A percentile compares a stretch with the other conserved stretches of the same genome.
These are phyloP conservation scores for Solea solea DNA, from an alignment of 2,113 vertebrate species.

Conservation along the genomic window DNA sequence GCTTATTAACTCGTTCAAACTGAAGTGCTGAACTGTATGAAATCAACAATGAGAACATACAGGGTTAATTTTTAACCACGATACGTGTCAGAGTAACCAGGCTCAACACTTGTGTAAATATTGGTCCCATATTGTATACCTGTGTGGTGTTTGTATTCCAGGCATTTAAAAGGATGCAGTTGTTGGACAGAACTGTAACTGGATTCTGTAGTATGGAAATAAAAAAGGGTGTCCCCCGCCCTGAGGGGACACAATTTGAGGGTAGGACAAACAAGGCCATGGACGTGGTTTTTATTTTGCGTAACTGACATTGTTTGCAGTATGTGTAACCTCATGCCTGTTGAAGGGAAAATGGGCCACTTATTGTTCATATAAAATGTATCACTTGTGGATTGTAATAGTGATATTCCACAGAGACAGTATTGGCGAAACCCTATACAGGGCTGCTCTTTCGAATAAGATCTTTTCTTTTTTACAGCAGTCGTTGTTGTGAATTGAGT, in stretches of 20 bases:
- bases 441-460: too few species aligned
- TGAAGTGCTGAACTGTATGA: not conserved
- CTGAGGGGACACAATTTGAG: not conserved
- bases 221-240: conserved; percentile 20
- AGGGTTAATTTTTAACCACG: conserved; percentile 45
- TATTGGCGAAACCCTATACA: too few species aligned
- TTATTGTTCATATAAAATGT: too few species aligned
- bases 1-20: not conserved
- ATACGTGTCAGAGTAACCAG: not conserved
- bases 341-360: too few species aligned
- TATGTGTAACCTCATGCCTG: not conserved
- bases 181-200: conserved; percentile 34
- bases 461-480: too few species aligned
- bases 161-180: conserved; percentile 64
- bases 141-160: conserved; percentile 8
- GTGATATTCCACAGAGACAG: too few species aligned
- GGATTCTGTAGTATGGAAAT: conserved; percentile 9
- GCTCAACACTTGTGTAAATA: conserved; percentile 46
- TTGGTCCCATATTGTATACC: conserved; percentile 28
- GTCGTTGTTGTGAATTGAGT: too few species aligned
- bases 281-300: not conserved
- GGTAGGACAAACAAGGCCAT: conserved; percentile 21
- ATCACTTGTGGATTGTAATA: too few species aligned
- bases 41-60: conserved; percentile 1
- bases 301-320: not conserved